Evolutionary conservation across 2,888 invertebrate species (phyloP).

Genomic region (Andrena marginata): DNA sequence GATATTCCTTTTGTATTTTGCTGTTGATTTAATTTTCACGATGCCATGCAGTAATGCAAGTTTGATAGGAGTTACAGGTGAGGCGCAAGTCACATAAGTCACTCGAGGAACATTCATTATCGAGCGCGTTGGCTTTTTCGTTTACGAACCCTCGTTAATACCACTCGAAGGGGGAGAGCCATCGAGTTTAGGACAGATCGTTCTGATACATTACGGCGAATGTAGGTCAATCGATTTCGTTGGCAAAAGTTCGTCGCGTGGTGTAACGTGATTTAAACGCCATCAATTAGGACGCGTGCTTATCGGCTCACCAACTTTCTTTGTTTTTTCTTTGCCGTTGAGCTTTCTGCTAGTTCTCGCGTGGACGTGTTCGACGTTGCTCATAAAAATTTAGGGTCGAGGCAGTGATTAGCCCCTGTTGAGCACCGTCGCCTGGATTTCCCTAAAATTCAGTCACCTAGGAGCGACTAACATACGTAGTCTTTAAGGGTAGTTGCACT

Average conservation of each 20-base stretch:
- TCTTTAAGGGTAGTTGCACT: no score
- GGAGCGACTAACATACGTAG: no score
- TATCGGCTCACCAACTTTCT: constrained; percentile 43
- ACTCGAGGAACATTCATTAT: neutral
- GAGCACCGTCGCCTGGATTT: no score
- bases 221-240: constrained; percentile 81
- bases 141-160: constrained; percentile 48
- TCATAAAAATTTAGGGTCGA: neutral
- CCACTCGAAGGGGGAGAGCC: constrained; percentile 57
- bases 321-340: constrained; percentile 10
- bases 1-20: no score
- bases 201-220: constrained; percentile 73
- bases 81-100: no score
- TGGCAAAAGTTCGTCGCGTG: constrained; percentile 73
- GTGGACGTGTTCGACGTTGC: neutral
- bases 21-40: no score
- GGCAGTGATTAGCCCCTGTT: no score
- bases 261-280: constrained; percentile 69
- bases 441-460: no score
- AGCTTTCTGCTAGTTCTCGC: neutral
- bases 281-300: constrained; percentile 64
- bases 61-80: no score
- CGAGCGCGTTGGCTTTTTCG: constrained; percentile 3
- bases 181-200: constrained; percentile 72
- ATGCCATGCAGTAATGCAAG: no score